phyloP scores from a whole-genome alignment of 1,140 invertebrate species.

The Aphelinus atriplicis region DNA sequence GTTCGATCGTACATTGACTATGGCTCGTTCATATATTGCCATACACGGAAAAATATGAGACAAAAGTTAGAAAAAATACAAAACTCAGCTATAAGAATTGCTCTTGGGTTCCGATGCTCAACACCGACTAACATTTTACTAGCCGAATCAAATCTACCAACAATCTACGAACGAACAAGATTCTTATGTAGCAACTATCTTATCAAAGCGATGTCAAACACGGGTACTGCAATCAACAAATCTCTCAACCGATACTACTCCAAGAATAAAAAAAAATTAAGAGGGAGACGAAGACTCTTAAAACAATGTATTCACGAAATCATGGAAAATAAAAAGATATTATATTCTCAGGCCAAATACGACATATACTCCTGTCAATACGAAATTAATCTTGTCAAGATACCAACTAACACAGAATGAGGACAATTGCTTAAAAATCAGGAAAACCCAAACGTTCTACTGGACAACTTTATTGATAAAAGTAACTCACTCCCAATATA shows the following conservation, averaged over 20 bases:
- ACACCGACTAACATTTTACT: not conserved
- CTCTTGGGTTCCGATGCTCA: not conserved
- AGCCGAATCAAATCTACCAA: not conserved
- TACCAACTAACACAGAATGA: not conserved
- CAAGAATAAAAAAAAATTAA: not conserved
- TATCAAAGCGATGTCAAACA: not conserved
- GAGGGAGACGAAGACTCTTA: not conserved
- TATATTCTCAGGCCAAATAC: not conserved
- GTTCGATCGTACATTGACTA: no score
- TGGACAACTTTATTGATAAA: no score
- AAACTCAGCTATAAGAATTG: not conserved
- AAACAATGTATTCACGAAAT: not conserved
- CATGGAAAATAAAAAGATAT: not conserved
- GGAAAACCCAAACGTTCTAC: no score
- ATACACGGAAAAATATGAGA: no score
- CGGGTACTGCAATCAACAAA: not conserved
- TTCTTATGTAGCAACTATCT: not conserved
- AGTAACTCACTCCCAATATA: not conserved
- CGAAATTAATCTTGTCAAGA: not conserved
- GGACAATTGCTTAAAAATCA: no score
- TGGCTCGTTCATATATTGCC: no score
- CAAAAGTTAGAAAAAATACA: not conserved
- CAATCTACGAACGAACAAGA: slow-evolving; percentile 1
- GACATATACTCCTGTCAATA: not conserved
- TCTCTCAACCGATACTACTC: not conserved